Conservation (phyloP, 2,888 invertebrate species). For the Netelia fuscicornis region DNA sequence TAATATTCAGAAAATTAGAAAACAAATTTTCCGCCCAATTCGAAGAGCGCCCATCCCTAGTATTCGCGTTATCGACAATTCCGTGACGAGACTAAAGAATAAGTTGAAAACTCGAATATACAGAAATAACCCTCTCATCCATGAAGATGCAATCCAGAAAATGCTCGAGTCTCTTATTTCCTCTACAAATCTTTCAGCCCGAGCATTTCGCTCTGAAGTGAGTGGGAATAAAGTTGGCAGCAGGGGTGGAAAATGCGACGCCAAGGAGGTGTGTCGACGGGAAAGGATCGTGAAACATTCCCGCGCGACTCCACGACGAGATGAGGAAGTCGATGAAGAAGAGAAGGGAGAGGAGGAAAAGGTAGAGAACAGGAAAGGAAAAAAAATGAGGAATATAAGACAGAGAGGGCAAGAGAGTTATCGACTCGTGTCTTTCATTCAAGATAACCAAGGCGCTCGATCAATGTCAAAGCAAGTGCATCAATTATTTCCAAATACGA, state of each 20-base stretch:
- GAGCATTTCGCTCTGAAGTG: constrained; percentile 45
- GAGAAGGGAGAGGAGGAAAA: constrained; percentile 21
- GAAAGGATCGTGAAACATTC: constrained; percentile 24
- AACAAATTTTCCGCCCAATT: too few species aligned
- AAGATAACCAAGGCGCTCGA: constrained; percentile 64
- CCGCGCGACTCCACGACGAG: constrained; percentile 4
- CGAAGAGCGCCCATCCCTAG: too few species aligned
- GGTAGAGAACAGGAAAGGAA: constrained; percentile 47
- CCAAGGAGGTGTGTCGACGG: constrained; percentile 46
- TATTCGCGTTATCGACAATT: neutral
- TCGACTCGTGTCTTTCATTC: constrained; percentile 66
- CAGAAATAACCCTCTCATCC: constrained; percentile 13
- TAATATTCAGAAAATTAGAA: too few species aligned
- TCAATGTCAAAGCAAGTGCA: constrained; percentile 69
- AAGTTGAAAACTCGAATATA: neutral
- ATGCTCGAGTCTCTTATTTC: constrained; percentile 3
- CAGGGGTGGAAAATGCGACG: constrained; percentile 6
- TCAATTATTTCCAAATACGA: constrained; percentile 69
- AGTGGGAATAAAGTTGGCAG: constrained; percentile 36
- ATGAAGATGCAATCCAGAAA: constrained; percentile 36
- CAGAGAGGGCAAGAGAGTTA: constrained; percentile 44
- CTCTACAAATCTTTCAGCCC: constrained; percentile 29
- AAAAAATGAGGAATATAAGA: constrained; percentile 25
- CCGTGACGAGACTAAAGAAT: neutral
- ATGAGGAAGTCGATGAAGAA: neutral